phyloP scores from a whole-genome alignment of 1,140 invertebrate genomes.

The Papilio dardanus region DNA sequence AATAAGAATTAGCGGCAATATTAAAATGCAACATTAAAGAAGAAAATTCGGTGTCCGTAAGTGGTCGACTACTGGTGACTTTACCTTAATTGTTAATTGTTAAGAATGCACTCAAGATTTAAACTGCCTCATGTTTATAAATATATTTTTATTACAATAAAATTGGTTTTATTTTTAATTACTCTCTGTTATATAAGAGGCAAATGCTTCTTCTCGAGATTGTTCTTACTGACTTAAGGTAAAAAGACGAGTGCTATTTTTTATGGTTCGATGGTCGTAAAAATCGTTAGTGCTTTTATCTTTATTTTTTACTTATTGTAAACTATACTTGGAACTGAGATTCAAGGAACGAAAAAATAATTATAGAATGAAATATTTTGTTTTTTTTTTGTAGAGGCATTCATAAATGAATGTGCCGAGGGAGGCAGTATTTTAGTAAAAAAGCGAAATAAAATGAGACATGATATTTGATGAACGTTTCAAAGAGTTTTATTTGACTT shows the following conservation, averaged over 20 bases:
- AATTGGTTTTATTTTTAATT: conserved; percentile 8
- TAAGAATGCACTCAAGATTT: conserved; percentile 3
- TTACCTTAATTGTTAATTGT: background rate
- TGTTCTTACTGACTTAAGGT: background rate
- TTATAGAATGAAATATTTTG: background rate
- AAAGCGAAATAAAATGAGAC: background rate
- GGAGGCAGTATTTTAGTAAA: background rate
- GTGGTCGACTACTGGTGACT: too few relatives aligned
- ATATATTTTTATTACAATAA: conserved; percentile 13
- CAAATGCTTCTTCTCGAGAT: background rate
- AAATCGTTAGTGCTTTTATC: background rate
- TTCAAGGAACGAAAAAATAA: background rate
- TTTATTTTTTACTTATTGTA: background rate
- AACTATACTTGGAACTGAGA: background rate
- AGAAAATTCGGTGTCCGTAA: too few relatives aligned
- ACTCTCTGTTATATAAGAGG: background rate
- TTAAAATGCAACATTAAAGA: too few relatives aligned
- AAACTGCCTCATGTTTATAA: conserved; percentile 23
- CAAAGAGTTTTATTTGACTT: background rate
- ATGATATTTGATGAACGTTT: background rate
- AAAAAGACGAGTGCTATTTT: background rate
- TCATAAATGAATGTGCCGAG: background rate
- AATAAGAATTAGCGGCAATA: too few relatives aligned
- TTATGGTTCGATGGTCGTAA: background rate
- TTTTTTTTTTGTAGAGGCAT: background rate